phyloP scores from a whole-genome alignment of 2,888 invertebrate genomes.

The Ochropacha duplaris region DNA sequence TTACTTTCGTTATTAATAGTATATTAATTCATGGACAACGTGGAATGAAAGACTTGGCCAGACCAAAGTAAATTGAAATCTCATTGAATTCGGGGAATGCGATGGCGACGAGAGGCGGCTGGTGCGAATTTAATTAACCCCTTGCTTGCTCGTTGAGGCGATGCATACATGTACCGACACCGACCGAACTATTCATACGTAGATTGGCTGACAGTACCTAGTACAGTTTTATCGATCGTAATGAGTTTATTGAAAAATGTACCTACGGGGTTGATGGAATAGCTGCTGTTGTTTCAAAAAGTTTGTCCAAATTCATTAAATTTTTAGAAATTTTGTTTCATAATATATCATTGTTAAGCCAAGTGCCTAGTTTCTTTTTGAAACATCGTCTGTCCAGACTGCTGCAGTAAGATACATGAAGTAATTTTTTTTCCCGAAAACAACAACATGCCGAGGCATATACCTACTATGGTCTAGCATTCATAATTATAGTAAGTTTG shows the following conservation, averaged over 20 bases:
- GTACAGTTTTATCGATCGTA: constrained; percentile 4
- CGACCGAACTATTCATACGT: constrained; percentile 31
- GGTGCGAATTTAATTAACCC: constrained; percentile 83
- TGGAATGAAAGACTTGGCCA: constrained; percentile 52
- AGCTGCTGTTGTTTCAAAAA: background rate
- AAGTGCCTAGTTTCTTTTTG: background rate
- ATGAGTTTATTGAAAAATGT: background rate
- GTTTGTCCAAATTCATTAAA: no score
- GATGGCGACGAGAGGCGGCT: constrained; percentile 73
- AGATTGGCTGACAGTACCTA: constrained; percentile 3
- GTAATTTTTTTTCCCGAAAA: background rate
- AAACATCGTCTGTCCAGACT: background rate
- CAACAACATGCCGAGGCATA: constrained; percentile 6
- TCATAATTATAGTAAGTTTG: background rate
- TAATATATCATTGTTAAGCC: no score
- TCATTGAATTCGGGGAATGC: constrained; percentile 81
- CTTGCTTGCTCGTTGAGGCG: constrained; percentile 72
- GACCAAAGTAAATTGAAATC: constrained; percentile 81
- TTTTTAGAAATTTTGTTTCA: background rate
- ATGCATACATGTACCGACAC: constrained; percentile 41
- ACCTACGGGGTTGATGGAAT: constrained; percentile 9
- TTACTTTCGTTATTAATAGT: constrained; percentile 51
- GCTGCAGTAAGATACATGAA: background rate
- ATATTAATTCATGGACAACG: constrained; percentile 63
- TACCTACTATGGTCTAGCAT: constrained; percentile 5